phyloP scores from a whole-genome alignment of 2,113 vertebrate species.

The Megalops atlanticus region DNA sequence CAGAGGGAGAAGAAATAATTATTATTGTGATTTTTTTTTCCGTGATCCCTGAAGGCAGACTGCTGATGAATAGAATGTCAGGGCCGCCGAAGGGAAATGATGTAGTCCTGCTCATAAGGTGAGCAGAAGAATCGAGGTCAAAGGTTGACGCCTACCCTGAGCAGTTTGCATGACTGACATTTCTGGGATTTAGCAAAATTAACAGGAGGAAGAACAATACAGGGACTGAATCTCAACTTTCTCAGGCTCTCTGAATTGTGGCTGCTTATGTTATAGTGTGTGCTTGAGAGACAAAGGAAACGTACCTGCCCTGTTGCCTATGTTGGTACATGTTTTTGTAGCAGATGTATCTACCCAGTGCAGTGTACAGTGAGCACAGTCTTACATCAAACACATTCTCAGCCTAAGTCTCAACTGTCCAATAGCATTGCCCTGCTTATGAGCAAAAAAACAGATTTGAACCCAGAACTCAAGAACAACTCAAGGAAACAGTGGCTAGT shows the following conservation, averaged over 20 bases:
- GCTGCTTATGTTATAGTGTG: neutral
- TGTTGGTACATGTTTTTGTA: too few relatives aligned
- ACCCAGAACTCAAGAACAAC: too few relatives aligned
- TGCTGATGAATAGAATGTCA: conserved; percentile 51
- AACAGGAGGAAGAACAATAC: neutral
- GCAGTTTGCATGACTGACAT: neutral
- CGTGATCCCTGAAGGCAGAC: conserved; percentile 42
- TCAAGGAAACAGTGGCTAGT: too few relatives aligned
- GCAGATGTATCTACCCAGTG: too few relatives aligned
- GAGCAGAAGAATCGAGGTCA: conserved; percentile 47
- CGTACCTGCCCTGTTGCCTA: too few relatives aligned
- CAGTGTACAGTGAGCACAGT: too few relatives aligned
- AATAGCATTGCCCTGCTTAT: too few relatives aligned
- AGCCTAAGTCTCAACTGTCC: too few relatives aligned
- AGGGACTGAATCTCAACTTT: neutral
- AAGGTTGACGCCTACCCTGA: conserved; percentile 29
- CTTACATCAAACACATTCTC: too few relatives aligned
- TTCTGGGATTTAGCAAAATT: neutral
- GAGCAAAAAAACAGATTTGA: too few relatives aligned
- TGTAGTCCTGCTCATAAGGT: conserved; percentile 50
- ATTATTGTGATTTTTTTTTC: conserved; percentile 51
- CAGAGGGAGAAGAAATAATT: conserved; percentile 65
- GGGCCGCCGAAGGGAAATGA: conserved; percentile 56
- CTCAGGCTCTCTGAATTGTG: neutral
- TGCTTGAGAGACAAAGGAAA: conserved; percentile 5